phyloP scores from a whole-genome alignment of 2,888 invertebrate species.

The Nasonia oneida region DNA sequence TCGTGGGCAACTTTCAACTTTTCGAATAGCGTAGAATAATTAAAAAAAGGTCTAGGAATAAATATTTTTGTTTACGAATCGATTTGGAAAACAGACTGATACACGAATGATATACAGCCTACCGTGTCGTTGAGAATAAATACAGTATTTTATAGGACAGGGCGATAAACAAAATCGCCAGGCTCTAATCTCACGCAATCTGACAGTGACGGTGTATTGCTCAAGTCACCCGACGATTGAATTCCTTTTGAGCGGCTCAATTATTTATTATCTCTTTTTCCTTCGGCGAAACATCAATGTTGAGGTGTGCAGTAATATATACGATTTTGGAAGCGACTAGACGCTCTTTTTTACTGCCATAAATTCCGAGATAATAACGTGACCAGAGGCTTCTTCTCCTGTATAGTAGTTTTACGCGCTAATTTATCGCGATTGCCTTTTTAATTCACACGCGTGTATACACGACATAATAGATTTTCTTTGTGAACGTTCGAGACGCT shows the following conservation, averaged over 20 bases:
- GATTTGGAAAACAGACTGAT: no score
- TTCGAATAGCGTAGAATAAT: no score
- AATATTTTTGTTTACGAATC: no score
- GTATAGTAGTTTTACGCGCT: neutral
- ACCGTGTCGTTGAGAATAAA: neutral
- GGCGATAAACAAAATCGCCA: neutral
- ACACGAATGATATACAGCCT: no score
- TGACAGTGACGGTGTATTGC: neutral
- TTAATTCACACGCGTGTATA: neutral
- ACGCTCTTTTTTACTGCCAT: neutral
- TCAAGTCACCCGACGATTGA: neutral
- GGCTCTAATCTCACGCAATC: neutral
- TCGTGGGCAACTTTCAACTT: no score
- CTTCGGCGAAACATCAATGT: neutral
- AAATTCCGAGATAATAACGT: neutral
- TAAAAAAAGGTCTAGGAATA: no score
- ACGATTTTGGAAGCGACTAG: neutral
- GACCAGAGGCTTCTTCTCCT: conserved; percentile 16
- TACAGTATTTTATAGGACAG: neutral
- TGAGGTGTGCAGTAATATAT: neutral
- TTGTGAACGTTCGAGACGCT: neutral
- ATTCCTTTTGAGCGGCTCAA: neutral
- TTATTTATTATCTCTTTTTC: neutral
- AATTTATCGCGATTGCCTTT: conserved; percentile 21
- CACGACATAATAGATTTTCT: conserved; percentile 19